phyloP scores from a whole-genome alignment of 2,797 vertebrate genomes.

The Diceros bicornis region DNA sequence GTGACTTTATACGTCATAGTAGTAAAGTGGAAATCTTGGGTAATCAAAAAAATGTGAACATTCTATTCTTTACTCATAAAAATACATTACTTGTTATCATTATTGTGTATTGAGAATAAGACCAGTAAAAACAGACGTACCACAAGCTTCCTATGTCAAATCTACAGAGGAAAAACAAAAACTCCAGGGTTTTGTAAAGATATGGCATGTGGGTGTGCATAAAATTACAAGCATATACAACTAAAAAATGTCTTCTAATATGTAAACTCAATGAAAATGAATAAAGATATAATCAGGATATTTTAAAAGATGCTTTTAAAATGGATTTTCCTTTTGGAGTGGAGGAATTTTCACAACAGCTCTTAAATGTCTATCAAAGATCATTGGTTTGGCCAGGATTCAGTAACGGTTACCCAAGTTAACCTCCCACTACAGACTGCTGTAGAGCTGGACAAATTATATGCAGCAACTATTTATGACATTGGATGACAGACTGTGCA shows the following conservation, averaged over 20 bases:
- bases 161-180: slow-evolving; percentile 64
- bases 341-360: not conserved
- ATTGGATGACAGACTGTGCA: not conserved
- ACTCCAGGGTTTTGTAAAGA: not conserved
- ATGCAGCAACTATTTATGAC: not conserved
- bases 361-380: not conserved
- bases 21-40: not conserved
- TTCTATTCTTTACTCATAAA: not conserved
- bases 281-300: not conserved
- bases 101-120: not conserved
- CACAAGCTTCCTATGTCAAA: slow-evolving; percentile 48
- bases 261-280: slow-evolving; percentile 56
- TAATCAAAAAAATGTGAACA: not conserved
- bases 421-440: not conserved
- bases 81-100: not conserved
- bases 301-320: slow-evolving; percentile 15
- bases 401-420: not conserved
- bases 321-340: not conserved
- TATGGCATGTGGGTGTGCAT: not conserved
- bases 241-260: slow-evolving; percentile 29
- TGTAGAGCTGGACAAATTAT: not conserved
- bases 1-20: not conserved
- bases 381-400: not conserved
- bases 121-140: slow-evolving; percentile 57
- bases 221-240: slow-evolving; percentile 50